A percentile compares a stretch with the other conserved stretches of the same genome.
phyloP scores from a whole-genome alignment of 2,797 vertebrate species.

The Sebastes diaconus region DNA sequence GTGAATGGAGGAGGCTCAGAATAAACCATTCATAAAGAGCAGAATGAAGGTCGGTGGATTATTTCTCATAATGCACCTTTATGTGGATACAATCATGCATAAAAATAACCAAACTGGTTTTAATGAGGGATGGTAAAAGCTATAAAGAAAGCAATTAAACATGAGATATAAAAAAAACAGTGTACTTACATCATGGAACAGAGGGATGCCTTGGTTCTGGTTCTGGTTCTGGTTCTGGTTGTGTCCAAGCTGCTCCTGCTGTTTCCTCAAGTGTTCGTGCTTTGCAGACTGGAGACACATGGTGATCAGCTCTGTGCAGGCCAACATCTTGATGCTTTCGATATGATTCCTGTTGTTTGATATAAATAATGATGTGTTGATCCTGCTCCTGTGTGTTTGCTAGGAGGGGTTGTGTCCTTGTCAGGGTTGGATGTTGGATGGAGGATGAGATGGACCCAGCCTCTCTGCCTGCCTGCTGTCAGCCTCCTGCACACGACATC shows the following conservation, averaged over 20 bases:
- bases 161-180: neutral
- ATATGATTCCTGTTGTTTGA: neutral
- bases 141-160: fast-evolving
- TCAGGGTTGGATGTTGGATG: conserved; percentile 28
- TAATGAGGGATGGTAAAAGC: too few species aligned
- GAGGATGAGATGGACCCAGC: conserved; percentile 42
- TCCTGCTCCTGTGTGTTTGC: neutral
- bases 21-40: conserved; percentile 55
- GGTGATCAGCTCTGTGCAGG: conserved; percentile 87
- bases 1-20: conserved; percentile 25
- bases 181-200: conserved; percentile 88
- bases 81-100: neutral
- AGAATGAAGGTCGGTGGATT: conserved; percentile 6
- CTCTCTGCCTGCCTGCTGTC: conserved; percentile 25
- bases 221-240: conserved; percentile 76
- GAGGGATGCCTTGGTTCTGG: conserved; percentile 78
- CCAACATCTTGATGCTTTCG: conserved; percentile 78
- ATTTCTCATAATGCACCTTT: neutral
- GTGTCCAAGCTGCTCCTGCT: conserved; percentile 57
- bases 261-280: conserved; percentile 72
- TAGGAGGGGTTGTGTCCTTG: conserved; percentile 41
- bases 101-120: fast-evolving
- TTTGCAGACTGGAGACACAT: conserved; percentile 87
- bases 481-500: conserved; percentile 8
- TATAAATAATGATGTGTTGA: neutral